A percentile compares a stretch with the other conserved stretches of the same genome.
Conservation (phyloP, 2,888 invertebrate species). For the Helicoverpa assulta region DNA sequence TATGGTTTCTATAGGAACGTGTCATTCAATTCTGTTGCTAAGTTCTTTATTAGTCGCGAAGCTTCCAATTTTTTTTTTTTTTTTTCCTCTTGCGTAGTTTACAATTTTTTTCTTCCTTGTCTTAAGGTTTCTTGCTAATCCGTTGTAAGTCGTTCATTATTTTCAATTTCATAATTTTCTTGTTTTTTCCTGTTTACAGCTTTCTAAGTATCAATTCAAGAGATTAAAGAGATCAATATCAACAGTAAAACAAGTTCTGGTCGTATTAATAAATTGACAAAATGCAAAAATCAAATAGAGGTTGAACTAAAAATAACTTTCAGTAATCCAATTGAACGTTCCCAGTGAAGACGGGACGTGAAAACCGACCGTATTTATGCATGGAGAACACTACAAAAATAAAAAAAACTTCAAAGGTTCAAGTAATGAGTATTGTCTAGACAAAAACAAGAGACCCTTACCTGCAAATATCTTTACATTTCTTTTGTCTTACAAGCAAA, state of each 20-base stretch:
- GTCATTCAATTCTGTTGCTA: not conserved
- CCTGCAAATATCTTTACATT: not conserved
- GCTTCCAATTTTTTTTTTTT: not conserved
- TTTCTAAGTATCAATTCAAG: not conserved
- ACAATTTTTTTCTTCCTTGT: not conserved
- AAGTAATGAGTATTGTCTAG: conserved; percentile 14
- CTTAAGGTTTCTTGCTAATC: conserved; percentile 1
- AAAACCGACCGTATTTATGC: conserved; percentile 17
- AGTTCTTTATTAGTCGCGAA: not conserved
- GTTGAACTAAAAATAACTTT: conserved; percentile 53
- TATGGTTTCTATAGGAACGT: not conserved
- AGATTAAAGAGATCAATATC: too few relatives aligned
- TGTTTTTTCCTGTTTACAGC: not conserved
- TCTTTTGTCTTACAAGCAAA: not conserved
- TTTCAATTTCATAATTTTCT: not conserved
- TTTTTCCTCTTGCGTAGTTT: not conserved
- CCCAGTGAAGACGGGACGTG: conserved; percentile 42
- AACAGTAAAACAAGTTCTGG: not conserved
- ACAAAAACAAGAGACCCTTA: conserved; percentile 3
- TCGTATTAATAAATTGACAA: conserved; percentile 10
- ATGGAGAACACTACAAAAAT: conserved; percentile 24
- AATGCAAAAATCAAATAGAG: conserved; percentile 26
- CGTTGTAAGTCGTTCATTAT: not conserved
- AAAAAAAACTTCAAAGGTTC: conserved; percentile 13
- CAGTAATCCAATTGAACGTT: conserved; percentile 53